A percentile compares a stretch with the other conserved stretches of the same genome.
phyloP scores from a whole-genome alignment of 2,113 vertebrate genomes.

The Aix galericulata region DNA sequence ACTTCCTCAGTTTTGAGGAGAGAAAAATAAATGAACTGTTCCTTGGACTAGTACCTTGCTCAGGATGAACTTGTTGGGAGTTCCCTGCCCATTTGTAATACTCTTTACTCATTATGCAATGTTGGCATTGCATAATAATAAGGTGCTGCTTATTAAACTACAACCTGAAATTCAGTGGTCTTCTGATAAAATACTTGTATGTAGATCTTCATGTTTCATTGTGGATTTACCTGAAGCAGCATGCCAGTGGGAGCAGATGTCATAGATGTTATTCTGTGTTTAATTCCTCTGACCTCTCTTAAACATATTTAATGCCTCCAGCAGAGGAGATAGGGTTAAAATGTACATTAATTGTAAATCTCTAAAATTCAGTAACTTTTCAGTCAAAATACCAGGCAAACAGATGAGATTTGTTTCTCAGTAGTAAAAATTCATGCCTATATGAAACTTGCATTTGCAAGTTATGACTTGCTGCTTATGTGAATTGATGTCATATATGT shows the following conservation, averaged over 20 bases:
- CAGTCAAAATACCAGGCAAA: neutral
- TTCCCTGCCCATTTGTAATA: neutral
- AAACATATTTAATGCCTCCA: neutral
- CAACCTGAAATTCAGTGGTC: neutral
- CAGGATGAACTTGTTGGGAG: neutral
- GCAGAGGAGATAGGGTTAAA: neutral
- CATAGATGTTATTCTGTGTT: neutral
- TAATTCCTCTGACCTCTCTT: neutral
- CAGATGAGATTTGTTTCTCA: neutral
- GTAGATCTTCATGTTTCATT: neutral
- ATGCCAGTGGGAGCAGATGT: neutral
- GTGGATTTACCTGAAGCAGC: neutral
- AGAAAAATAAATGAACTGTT: neutral
- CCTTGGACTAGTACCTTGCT: neutral
- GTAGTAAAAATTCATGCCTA: neutral
- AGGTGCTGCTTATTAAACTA: neutral
- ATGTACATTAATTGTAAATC: neutral
- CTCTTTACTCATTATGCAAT: neutral
- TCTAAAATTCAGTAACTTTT: neutral
- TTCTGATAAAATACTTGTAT: neutral
- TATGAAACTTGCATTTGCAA: neutral
- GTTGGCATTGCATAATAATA: rapidly evolving
- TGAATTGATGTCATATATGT: neutral
- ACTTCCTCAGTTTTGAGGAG: neutral
- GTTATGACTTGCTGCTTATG: neutral